Base-by-base conservation (phyloP, 2,113 vertebrate genomes). In the Scytalopus superciliaris region DNA sequence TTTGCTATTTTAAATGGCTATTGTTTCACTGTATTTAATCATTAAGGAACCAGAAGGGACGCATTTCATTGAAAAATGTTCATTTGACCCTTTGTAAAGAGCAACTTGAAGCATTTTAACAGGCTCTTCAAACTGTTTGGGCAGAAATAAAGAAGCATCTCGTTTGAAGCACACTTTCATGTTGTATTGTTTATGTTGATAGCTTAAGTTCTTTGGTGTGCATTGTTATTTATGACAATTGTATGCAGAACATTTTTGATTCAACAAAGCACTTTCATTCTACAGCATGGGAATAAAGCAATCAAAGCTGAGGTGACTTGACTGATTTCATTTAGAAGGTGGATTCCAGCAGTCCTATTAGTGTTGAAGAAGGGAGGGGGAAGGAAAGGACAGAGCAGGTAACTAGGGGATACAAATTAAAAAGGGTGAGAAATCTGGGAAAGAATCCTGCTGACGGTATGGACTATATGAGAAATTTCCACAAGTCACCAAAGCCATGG, bases 321-420 rank as follows among this genome's bases (percentile, higher is more conserved):
- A 93, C 77, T 97, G 95, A 97, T 96, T 96, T 97, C 84, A 96
- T 96, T 97, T 97, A 95, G 87, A 62, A 96, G 87, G 96, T 93
- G 87, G 63, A 95, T 96, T 97, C 94, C 90, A 96, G 93, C 84
- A 86, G 91, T 86, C 92, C 87, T 93, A 87, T 96, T 98, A 97
- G 86, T 60, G 30, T 55, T 90, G 82, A 88, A 69, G 95, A 60
- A 88, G 66, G 75, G 82, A 95, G 93, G 63, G 49, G 81, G 78
- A 91, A 80, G 69, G 97, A 98, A 98, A 96, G 96, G 98, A 98
- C 94, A 95, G 96, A 98, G 97, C 97, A 98, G 95, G 98, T 99
- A 98, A 98, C 98, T 98, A 98, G 97, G 97, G 98, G 97, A 98
- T 98, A 98, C 98, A 95, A 97, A 98, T 98, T 97, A 97, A 98